Evolutionary conservation across 2,113 vertebrate species (phyloP).

Genomic region (Todiramphus chloris): DNA sequence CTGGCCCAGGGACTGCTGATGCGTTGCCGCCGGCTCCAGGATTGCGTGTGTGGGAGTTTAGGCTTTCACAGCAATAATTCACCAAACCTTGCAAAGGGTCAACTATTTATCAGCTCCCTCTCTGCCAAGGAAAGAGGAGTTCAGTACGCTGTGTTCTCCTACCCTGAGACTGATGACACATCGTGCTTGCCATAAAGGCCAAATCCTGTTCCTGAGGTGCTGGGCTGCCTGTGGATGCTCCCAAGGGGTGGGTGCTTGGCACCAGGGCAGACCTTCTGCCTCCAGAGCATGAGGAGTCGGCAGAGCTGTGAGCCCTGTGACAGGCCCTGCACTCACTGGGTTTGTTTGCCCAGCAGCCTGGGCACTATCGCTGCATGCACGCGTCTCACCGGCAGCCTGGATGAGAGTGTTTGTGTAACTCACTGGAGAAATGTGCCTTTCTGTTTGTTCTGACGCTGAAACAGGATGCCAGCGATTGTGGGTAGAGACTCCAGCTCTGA

Average conservation of each 20-base stretch:
- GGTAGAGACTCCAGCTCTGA: not conserved
- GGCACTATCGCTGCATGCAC: rapidly evolving
- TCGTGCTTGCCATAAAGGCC: not conserved
- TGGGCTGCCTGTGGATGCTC: not conserved
- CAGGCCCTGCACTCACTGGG: not conserved
- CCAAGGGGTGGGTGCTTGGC: not conserved
- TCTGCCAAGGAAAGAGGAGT: constrained; percentile 20
- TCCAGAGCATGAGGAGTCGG: rapidly evolving
- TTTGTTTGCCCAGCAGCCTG: not conserved
- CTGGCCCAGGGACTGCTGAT: not conserved
- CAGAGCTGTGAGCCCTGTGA: not conserved
- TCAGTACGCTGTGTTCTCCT: constrained; percentile 14
- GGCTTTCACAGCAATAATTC: constrained; percentile 38
- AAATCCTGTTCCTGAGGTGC: not conserved
- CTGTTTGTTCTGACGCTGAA: not conserved
- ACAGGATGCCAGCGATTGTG: not conserved
- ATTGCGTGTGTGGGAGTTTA: not conserved
- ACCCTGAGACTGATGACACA: not conserved
- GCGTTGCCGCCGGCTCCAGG: rapidly evolving
- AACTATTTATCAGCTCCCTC: constrained; percentile 34
- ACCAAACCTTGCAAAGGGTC: constrained; percentile 27
- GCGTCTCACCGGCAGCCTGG: not conserved
- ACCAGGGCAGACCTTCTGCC: not conserved
- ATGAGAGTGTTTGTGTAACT: not conserved
- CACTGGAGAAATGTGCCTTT: not conserved